These are phyloP conservation scores for Lucilia cuprina DNA, from an alignment of 1,140 invertebrate genomes.

Conservation along the genomic window DNA sequence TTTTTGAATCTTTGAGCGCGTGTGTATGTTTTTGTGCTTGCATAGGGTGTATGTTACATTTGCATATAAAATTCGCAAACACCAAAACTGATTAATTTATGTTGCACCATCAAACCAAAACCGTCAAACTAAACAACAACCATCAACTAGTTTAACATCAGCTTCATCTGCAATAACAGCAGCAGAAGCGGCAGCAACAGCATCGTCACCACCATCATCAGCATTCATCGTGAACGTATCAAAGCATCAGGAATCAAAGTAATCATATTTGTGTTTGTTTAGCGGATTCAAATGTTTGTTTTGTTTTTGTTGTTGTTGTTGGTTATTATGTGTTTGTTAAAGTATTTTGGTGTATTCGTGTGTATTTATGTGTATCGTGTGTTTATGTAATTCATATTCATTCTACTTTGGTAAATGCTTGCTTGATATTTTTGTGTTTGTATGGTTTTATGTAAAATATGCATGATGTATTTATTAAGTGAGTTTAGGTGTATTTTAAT, in stretches of 20 bases:
- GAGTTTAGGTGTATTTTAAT: neutral
- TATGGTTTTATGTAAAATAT: constrained; percentile 1
- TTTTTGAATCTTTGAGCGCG: too few relatives aligned
- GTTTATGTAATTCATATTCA: neutral
- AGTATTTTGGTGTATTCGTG: neutral
- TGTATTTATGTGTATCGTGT: neutral
- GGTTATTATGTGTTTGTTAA: neutral
- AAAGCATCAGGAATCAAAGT: constrained; percentile 9
- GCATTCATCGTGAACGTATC: neutral
- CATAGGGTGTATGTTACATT: neutral
- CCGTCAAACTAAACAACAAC: constrained; percentile 10
- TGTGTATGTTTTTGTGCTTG: too few relatives aligned
- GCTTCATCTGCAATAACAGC: neutral
- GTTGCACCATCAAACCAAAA: constrained; percentile 16
- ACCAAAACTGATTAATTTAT: constrained; percentile 35
- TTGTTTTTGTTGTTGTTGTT: too few relatives aligned
- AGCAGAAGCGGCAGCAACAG: too few relatives aligned
- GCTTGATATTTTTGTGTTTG: neutral
- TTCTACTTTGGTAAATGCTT: neutral
- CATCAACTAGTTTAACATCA: neutral
- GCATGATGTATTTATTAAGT: constrained; percentile 14
- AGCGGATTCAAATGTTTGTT: constrained; percentile 1
- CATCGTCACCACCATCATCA: too few relatives aligned
- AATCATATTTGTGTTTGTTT: neutral
- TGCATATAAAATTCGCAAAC: constrained; percentile 28